Percentiles rank a stretch among this genome's conserved stretches.
These are phyloP conservation scores for Lasioglossum calceatum DNA, from an alignment of 2,888 invertebrate genomes.

Conservation along the genomic window DNA sequence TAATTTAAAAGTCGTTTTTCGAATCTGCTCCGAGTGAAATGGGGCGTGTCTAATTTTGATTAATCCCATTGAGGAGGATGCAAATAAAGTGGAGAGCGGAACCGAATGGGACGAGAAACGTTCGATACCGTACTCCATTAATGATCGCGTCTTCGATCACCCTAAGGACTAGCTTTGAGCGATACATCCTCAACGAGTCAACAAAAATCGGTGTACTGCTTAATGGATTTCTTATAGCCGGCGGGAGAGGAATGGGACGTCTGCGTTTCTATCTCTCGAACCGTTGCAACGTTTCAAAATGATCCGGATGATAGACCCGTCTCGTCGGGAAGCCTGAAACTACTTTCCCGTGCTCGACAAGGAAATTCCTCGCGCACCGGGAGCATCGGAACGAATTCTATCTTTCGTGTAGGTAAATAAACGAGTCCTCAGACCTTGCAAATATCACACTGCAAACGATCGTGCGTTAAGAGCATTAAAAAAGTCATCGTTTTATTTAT, in stretches of 20 bases:
- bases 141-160: conserved; percentile 4
- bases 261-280: conserved; percentile 18
- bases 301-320: background rate
- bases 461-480: background rate
- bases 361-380: background rate
- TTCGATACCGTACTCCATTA: background rate
- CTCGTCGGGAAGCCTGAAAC: background rate
- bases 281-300: conserved; percentile 9
- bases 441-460: conserved; percentile 5
- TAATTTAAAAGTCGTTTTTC: background rate
- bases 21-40: background rate
- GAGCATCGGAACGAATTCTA: background rate
- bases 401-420: background rate
- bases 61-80: background rate
- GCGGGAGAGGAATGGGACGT: background rate
- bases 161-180: conserved; percentile 3
- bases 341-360: conserved; percentile 3
- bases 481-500: background rate
- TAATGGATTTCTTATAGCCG: conserved; percentile 56
- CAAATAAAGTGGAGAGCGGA: background rate
- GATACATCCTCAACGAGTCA: conserved; percentile 25
- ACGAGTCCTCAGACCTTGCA: background rate
- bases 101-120: background rate
- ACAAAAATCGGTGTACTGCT: conserved; percentile 42
- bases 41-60: conserved; percentile 4